Percentiles rank a stretch among this genome's conserved stretches.
Evolutionary conservation across 2,113 vertebrate genomes (phyloP).

Genomic region (Eretmochelys imbricata): DNA sequence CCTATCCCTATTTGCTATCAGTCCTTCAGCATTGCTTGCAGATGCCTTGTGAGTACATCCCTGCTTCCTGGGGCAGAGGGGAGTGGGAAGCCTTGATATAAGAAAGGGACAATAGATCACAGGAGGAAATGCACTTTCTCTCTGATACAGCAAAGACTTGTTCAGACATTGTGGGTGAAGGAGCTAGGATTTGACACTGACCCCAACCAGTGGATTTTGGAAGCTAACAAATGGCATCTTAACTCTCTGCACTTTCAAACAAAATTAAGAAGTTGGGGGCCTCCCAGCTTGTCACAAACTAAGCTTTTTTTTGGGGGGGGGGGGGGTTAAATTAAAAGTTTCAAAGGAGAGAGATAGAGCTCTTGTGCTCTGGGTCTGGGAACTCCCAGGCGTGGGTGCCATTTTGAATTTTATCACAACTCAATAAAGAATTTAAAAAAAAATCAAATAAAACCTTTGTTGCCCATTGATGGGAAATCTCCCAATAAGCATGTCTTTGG

Average conservation of each 20-base stretch:
- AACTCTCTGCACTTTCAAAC: conserved; percentile 1
- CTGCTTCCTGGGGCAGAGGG: neutral
- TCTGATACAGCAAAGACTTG: neutral
- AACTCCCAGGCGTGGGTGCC: conserved; percentile 25
- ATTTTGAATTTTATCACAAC: conserved; percentile 24
- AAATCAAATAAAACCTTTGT: conserved; percentile 8
- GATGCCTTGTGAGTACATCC: conserved; percentile 91
- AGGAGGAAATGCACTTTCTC: neutral
- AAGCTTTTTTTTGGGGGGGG: neutral
- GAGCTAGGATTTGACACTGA: neutral
- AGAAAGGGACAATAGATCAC: neutral
- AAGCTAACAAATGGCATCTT: neutral
- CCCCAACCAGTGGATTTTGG: neutral
- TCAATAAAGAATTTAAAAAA: conserved; percentile 6
- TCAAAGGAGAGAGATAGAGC: conserved; percentile 3
- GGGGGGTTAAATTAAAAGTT: conserved; percentile 6
- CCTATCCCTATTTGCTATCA: conserved; percentile 95
- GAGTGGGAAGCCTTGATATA: neutral
- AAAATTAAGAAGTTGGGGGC: conserved; percentile 12
- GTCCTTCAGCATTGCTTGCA: conserved; percentile 96
- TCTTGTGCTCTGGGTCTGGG: conserved; percentile 2
- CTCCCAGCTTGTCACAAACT: neutral
- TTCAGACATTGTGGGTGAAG: neutral
- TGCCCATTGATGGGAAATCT: conserved; percentile 37
- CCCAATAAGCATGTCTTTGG: neutral